A percentile compares a stretch with the other conserved stretches of the same genome.
Evolutionary conservation across 2,888 invertebrate species (phyloP).

Genomic region (Troides helena): DNA sequence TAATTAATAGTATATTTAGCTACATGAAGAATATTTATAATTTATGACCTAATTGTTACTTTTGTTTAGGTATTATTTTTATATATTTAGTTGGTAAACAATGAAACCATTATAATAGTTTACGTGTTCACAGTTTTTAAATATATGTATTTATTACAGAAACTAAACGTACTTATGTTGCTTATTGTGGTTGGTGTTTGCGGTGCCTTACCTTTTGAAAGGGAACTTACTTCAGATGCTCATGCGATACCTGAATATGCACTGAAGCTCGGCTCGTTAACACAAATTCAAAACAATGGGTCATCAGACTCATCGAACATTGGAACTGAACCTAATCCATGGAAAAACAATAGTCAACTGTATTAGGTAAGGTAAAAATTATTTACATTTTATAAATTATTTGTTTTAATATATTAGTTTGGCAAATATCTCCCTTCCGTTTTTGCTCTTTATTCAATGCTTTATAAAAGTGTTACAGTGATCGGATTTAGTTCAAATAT

Average conservation of each 20-base stretch:
- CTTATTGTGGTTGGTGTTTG: conserved; percentile 3
- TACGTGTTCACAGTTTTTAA: not conserved
- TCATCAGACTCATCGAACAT: conserved; percentile 32
- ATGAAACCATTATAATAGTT: not conserved
- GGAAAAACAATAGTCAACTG: conserved; percentile 32
- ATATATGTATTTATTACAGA: conserved; percentile 5
- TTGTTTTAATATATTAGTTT: not conserved
- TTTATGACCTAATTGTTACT: not conserved
- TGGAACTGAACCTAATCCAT: conserved; percentile 38
- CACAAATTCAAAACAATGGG: conserved; percentile 10
- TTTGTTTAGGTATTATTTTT: no score
- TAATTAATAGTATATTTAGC: not conserved
- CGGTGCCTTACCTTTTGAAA: conserved; percentile 1
- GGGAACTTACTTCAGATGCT: conserved; percentile 12
- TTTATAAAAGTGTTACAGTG: no score
- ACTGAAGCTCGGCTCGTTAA: conserved; percentile 21
- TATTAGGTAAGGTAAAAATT: not conserved
- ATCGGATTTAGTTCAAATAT: no score
- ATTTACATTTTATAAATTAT: not conserved
- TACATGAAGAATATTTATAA: not conserved
- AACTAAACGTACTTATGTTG: conserved; percentile 1
- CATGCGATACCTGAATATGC: conserved; percentile 16
- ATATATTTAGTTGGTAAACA: no score
- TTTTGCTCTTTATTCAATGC: no score
- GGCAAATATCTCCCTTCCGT: no score